A percentile compares a stretch with the other conserved stretches of the same genome.
These are phyloP conservation scores for Urocynchramus pylzowi DNA, from an alignment of 2,113 vertebrate genomes.

Conservation along the genomic window DNA sequence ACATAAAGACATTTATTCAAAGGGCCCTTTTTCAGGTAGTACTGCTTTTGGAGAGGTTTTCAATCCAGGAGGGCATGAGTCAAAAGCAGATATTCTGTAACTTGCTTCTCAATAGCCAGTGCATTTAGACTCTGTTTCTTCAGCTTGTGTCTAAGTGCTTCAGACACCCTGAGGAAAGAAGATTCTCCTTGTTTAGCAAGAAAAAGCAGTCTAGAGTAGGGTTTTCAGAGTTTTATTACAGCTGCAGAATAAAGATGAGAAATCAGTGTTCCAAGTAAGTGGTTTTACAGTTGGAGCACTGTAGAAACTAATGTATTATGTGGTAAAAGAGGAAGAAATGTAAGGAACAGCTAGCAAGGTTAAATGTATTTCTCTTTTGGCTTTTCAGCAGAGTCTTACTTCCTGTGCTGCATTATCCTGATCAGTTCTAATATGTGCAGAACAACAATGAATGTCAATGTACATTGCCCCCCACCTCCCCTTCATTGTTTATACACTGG, in stretches of 20 bases:
- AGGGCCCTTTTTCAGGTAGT: neutral
- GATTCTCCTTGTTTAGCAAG: conserved; percentile 33
- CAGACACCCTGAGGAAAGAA: neutral
- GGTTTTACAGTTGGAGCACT: neutral
- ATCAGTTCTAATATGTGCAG: neutral
- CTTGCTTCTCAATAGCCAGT: neutral
- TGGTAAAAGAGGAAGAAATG: neutral
- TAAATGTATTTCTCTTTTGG: neutral
- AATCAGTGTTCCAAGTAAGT: conserved; percentile 34
- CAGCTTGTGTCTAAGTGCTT: neutral
- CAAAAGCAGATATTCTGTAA: neutral
- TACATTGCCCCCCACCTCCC: neutral
- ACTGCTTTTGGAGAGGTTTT: neutral
- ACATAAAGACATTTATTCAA: neutral
- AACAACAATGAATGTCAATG: neutral
- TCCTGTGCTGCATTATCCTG: neutral
- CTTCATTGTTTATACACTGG: neutral
- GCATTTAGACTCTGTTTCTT: conserved; percentile 14
- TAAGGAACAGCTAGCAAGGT: neutral
- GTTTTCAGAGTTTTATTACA: conserved; percentile 27
- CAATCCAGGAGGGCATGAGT: neutral
- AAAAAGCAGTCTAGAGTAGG: conserved; percentile 38
- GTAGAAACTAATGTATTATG: neutral
- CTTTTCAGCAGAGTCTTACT: neutral
- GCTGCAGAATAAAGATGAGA: conserved; percentile 50